Evolutionary conservation across 1,140 invertebrate genomes (phyloP).

Genomic region (Habropoda laboriosa): DNA sequence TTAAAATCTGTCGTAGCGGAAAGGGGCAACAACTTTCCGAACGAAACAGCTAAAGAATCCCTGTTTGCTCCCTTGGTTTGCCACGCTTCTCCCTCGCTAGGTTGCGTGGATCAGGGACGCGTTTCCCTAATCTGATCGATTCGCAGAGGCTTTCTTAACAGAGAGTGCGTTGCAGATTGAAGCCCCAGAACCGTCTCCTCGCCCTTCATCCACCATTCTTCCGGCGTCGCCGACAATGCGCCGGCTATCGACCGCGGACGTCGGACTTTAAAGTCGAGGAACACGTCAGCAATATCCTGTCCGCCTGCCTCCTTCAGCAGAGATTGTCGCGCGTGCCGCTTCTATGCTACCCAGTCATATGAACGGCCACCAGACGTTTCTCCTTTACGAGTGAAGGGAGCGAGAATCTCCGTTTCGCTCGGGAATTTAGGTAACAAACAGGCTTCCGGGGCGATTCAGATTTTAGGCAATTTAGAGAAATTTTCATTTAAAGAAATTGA

Average conservation of each 20-base stretch:
- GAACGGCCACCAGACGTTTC: slow-evolving; percentile 5
- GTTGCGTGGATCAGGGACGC: too few relatives aligned
- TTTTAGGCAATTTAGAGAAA: too few relatives aligned
- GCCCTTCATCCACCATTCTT: slow-evolving; percentile 37
- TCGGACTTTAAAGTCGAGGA: slow-evolving; percentile 38
- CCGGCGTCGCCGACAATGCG: slow-evolving; percentile 30
- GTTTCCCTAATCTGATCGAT: neutral
- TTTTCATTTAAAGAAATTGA: too few relatives aligned
- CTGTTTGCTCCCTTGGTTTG: too few relatives aligned
- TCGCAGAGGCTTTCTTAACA: neutral
- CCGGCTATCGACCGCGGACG: slow-evolving; percentile 43
- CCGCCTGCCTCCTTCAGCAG: slow-evolving; percentile 26
- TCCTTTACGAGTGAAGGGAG: neutral
- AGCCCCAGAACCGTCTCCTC: slow-evolving; percentile 12
- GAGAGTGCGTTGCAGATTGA: slow-evolving; percentile 24
- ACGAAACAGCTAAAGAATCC: too few relatives aligned
- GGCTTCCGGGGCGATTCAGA: too few relatives aligned
- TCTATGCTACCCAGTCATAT: slow-evolving; percentile 7
- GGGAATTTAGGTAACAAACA: too few relatives aligned
- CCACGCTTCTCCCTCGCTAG: too few relatives aligned
- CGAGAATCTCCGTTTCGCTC: too few relatives aligned
- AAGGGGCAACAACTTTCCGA: too few relatives aligned
- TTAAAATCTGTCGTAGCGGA: too few relatives aligned
- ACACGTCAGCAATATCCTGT: slow-evolving; percentile 48
- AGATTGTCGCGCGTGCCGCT: slow-evolving; percentile 34